Base-by-base conservation (phyloP, 2,888 invertebrate genomes). In the Lepidocyrtoides sp. region DNA sequence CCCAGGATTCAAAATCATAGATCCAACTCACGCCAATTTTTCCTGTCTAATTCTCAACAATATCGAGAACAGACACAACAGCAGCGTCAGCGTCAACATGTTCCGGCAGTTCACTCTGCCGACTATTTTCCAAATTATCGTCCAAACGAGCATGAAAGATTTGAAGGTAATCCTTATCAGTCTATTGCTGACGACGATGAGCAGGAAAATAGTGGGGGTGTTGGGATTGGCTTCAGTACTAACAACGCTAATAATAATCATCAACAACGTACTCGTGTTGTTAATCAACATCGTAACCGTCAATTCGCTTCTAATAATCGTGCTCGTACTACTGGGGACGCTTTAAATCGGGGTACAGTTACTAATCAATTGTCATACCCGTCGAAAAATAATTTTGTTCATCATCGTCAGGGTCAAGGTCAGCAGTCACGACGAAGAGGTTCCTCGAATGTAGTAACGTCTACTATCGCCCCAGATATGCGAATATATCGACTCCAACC, bases 171-270 rank as follows among this genome's bases (percentile, higher is more conserved):
- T 57, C 57, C 57, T 3, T 57, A 7, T 5, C 20, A 20, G 17
- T 7, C 23, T 17, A 2, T 17, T 20, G 20, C 3, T 4, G 57
- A 20, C 23, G 14, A 48, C 8, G 10, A 14, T 48, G 48, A 8
- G 3, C 12, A 8, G 12, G 23, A 29, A 8, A n/a, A 0, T 20
- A 3, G 36, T 14, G 32, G 66, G 32, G 66, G 36, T 12, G 20
- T 3, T 12, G 36, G 66, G 66, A 17, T 36, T 4, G 29, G 60
- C 66, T 69, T 69, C n/a, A n/a, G n/a, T 69, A 69, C 66, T 69
- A 69, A 69, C 66, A 36, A n/a, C 2, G 60, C 26, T n/a, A 10
- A 8, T 69, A 17, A 32, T 69, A n/a, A 29, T 32, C 36, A n/a
- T 69, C 66, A 36, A 5, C 26, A 63, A 29, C 29, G 51, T 51